Percentiles rank a stretch among this genome's conserved stretches.
Conservation (phyloP, 2,797 vertebrate genomes). For the Pangasius macronema region DNA sequence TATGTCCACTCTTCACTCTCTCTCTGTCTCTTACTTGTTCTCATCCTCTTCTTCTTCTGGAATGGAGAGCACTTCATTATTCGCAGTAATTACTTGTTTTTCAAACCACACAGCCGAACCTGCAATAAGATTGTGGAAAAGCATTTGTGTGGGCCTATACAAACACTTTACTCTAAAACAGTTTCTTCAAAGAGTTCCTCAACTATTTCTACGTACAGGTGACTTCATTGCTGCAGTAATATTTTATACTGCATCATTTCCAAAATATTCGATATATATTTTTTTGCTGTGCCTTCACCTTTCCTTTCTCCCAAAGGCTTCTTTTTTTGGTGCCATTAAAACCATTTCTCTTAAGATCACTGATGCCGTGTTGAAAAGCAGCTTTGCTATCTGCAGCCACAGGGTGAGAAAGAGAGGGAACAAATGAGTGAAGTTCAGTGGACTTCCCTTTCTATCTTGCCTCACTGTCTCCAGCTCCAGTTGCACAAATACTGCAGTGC, state of each 20-base stretch:
- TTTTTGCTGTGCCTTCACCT: neutral
- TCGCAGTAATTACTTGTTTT: constrained; percentile 65
- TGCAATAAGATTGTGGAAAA: constrained; percentile 14
- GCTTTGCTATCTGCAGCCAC: neutral
- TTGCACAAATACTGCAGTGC: constrained; percentile 46
- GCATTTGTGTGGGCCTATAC: neutral
- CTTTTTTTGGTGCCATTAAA: constrained; percentile 24
- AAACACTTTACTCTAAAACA: neutral
- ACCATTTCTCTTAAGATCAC: constrained; percentile 25
- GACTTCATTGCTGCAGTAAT: neutral
- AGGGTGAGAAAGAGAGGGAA: constrained; percentile 25
- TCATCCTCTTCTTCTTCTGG: constrained; percentile 39
- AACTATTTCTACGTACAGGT: neutral
- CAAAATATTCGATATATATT: neutral
- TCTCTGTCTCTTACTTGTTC: constrained; percentile 9
- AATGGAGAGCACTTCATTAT: constrained; percentile 61
- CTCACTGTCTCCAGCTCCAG: constrained; percentile 41
- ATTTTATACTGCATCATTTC: neutral
- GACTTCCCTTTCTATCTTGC: constrained; percentile 22
- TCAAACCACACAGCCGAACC: constrained; percentile 7
- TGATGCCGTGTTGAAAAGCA: constrained; percentile 23
- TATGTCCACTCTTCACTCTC: constrained; percentile 3
- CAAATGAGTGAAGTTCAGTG: constrained; percentile 46
- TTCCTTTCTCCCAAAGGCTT: neutral
- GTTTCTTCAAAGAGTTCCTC: neutral